Evolutionary conservation across 2,888 invertebrate genomes (phyloP), one percentile per base, ranked within the genome.

Genomic region (Lepetodrilus schrolli): DNA sequence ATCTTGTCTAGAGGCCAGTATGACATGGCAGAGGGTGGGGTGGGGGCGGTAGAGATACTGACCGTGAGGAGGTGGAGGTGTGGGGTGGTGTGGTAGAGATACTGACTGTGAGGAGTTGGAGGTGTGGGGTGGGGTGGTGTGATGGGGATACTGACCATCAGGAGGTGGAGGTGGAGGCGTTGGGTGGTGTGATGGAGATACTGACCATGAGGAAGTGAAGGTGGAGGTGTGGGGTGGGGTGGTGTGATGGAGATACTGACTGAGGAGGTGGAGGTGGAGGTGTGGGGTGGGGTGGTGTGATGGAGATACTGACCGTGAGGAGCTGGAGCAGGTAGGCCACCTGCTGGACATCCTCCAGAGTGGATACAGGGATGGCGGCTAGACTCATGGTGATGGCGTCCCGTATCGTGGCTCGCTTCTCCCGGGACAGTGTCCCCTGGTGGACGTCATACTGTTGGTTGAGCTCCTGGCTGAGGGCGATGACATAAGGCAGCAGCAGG

Each of bases 401-500:
- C 20, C 87, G 72, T 17, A 86, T 50, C n/a, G 78, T 74, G 37
- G 80, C 77, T 23, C 82, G 72, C 26, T 73, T 70, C 30, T 47
- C 37, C 17, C n/a, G 43, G 8, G 49, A 51, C 7, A 26, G 30
- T 5, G 66, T 68, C 8, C 72, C 65, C 0, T 49, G 68, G 8
- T 74, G 73, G 5, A 69, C 47, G 7, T 74, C 72, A 5, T 85
- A 84, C 23, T 80, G 80, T 7, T 80, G 77, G 73, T 87, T 87
- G 2, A 87, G 76, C 70, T 82, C 78, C 30, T 79, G 76, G 7
- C 80, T 77, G 2, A 84, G 66, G 10, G 84, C 81, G 10, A 83
- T 80, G 30, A 74, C 71, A 69, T 83, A 87, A 73, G 86, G 86
- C 37, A 86, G 75, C 17, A 86, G 73, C 7, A 75, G 50, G 0